These are phyloP conservation scores for Hypocryptadius cinnamomeus DNA, from an alignment of 2,113 vertebrate genomes.

Conservation along the genomic window DNA sequence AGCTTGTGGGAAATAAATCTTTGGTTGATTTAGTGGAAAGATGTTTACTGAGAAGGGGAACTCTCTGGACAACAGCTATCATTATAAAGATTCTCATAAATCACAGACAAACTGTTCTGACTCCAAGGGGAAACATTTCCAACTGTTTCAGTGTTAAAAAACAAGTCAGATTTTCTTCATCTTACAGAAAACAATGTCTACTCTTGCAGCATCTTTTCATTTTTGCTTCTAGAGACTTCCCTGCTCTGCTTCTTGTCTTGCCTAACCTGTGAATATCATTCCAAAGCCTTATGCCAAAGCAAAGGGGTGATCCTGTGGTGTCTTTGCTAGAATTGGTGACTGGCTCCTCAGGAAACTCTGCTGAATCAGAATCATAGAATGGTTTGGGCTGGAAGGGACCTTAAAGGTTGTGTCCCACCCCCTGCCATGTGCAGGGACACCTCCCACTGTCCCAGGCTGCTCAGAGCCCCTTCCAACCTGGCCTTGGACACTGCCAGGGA, in stretches of 20 bases:
- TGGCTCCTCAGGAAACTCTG: background rate
- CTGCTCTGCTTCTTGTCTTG: background rate
- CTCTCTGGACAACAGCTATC: background rate
- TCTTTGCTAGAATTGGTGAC: background rate
- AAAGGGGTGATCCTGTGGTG: background rate
- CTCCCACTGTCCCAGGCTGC: background rate
- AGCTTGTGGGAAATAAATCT: background rate
- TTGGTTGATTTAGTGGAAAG: background rate
- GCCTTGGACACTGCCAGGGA: background rate
- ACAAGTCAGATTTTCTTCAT: background rate
- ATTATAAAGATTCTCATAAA: background rate
- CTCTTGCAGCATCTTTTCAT: background rate
- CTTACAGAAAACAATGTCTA: background rate
- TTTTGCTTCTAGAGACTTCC: background rate
- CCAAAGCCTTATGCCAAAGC: background rate
- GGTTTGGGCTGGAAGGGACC: background rate
- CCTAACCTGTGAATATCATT: background rate
- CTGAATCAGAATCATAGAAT: background rate
- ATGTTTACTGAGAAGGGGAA: background rate
- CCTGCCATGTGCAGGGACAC: background rate
- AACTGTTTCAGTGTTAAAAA: background rate
- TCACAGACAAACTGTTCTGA: background rate
- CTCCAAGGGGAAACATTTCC: background rate
- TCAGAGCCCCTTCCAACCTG: accelerated
- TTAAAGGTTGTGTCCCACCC: background rate